Conservation (phyloP, 92 coral and sea anemone species). For the Zoanthus solanderi region DNA sequence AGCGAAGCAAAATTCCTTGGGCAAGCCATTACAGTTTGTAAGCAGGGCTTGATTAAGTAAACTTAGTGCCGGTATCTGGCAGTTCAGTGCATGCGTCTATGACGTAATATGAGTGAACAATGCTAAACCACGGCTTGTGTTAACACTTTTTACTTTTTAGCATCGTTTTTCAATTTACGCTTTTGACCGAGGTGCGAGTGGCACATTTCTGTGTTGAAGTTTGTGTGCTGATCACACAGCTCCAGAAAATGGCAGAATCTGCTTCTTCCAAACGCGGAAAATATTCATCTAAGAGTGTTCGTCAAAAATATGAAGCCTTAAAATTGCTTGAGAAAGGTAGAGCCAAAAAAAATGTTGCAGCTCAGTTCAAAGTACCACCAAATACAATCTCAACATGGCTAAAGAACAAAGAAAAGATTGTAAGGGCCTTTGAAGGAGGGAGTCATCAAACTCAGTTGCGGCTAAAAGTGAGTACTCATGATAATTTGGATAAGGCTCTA, state of each 20-base stretch:
- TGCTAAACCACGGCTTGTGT: too few relatives aligned
- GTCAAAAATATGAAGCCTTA: constrained; percentile 58
- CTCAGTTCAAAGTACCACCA: constrained; percentile 54
- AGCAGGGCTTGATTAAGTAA: too few relatives aligned
- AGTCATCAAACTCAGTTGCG: background rate
- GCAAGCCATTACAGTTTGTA: too few relatives aligned
- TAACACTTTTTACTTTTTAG: too few relatives aligned
- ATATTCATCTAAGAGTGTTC: constrained; percentile 29
- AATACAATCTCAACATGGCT: constrained; percentile 68
- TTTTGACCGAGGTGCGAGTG: too few relatives aligned
- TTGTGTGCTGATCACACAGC: background rate
- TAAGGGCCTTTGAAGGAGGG: constrained; percentile 25
- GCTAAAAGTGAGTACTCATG: constrained; percentile 1
- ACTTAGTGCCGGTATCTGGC: too few relatives aligned
- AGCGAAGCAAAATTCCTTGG: too few relatives aligned
- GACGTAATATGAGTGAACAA: too few relatives aligned
- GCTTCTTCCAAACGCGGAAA: constrained; percentile 32
- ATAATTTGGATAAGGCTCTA: constrained; percentile 27
- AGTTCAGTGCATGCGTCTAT: too few relatives aligned
- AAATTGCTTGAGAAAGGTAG: constrained; percentile 60
- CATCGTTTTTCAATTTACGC: too few relatives aligned
- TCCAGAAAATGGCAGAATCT: constrained; percentile 30
- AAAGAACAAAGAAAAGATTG: constrained; percentile 60
- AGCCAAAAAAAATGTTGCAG: constrained; percentile 63
- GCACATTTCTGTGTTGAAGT: too few relatives aligned